Base-by-base conservation (phyloP, 2,113 vertebrate species). In the Menidia beryllina region DNA sequence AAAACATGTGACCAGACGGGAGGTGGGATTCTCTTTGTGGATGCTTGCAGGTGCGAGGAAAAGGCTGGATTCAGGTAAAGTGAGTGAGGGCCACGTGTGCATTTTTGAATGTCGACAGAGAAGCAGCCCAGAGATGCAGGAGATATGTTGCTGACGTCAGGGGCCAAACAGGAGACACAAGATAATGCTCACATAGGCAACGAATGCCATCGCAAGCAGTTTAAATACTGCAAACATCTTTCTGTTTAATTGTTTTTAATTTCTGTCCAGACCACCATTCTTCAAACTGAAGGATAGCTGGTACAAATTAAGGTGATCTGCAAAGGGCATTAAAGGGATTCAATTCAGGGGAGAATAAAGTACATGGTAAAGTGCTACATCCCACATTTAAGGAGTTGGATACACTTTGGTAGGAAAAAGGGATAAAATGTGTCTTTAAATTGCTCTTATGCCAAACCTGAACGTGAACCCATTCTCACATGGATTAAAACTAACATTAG, bases 241-340 rank as follows among this genome's bases (percentile, higher is more conserved):
- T 38, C 26, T 60, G 26, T 23, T 59, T 41, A 34, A 34, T 45
- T 58, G 47, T 24, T 43, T 43, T 23, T 19, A 27, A 11, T 79
- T 71, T 58, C 43, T 27, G 30, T 49, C 12, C 17, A 77, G 36
- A 60, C 52, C 53, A 51, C 23, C 26, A 25, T 12, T 26, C 60
- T 21, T 21, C 1, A 58, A 50, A 17, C 59, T 61, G 21, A 26
- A 49, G 6, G 11, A 45, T 63, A 14, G 20, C 45, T 69, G 69
- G 50, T 7, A 25, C 66, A 27, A 34, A 27, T 19, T 7, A 58
- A 36, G 5, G 39, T 11, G 25, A 4, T 52, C 82, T 85, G 82
- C 77, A 89, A 89, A 78, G 76, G 89, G 79, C 82, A 66, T 64
- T 48, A 15, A 0, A 76, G 79, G 72, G 50, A 24, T 52, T 41